A percentile compares a stretch with the other conserved stretches of the same genome.
Conservation (phyloP, 2,797 vertebrate genomes). For the Lagocephalus sceleratus region DNA sequence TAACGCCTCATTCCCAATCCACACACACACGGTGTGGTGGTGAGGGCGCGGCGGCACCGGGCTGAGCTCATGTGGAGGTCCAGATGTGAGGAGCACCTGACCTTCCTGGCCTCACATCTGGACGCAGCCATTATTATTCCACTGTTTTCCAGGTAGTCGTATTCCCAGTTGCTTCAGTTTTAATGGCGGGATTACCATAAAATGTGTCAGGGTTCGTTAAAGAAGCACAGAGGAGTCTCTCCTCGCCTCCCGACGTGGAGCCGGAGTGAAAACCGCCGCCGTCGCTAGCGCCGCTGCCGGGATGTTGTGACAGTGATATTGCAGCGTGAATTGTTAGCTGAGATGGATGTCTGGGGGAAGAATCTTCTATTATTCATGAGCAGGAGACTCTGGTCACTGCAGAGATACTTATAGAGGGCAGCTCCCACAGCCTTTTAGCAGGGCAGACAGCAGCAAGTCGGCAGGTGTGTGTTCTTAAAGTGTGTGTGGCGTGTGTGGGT, state of each 20-base stretch:
- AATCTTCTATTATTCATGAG: slow-evolving; percentile 64
- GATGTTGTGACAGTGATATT: slow-evolving; percentile 36
- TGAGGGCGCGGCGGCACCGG: slow-evolving; percentile 23
- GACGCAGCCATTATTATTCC: too few relatives aligned
- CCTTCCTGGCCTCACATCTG: too few relatives aligned
- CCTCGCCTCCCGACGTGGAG: slow-evolving; percentile 12
- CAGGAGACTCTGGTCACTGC: slow-evolving; percentile 53
- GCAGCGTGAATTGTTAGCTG: slow-evolving; percentile 43
- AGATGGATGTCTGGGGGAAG: slow-evolving; percentile 49
- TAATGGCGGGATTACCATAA: too few relatives aligned
- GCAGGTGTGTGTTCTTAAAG: too few relatives aligned
- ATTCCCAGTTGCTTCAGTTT: too few relatives aligned
- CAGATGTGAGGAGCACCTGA: too few relatives aligned
- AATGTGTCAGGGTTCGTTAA: too few relatives aligned
- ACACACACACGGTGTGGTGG: slow-evolving; percentile 39
- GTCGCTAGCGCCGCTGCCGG: not conserved
- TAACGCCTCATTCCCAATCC: slow-evolving; percentile 58
- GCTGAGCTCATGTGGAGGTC: too few relatives aligned
- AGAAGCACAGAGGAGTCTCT: slow-evolving; percentile 2
- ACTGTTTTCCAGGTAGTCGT: too few relatives aligned
- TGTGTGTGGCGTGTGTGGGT: too few relatives aligned
- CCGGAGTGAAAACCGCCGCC: too few relatives aligned
- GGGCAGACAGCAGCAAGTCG: not conserved
- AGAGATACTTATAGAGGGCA: slow-evolving; percentile 50
- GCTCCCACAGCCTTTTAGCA: slow-evolving; percentile 39